These are phyloP conservation scores for Aethes cnicana DNA, from an alignment of 2,888 invertebrate species.

Conservation along the genomic window DNA sequence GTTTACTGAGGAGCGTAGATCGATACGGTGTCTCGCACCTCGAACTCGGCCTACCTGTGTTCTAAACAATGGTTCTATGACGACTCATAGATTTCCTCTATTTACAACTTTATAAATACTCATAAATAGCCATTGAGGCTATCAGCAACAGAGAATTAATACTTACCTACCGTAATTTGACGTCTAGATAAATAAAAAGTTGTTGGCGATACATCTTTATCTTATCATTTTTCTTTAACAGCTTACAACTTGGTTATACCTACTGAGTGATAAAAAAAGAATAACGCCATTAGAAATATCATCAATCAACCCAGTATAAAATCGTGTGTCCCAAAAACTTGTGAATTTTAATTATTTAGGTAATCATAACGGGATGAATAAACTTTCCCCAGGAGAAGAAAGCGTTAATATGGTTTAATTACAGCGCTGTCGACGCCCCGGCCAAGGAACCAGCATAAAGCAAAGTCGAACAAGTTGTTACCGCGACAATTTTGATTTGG, in stretches of 20 bases:
- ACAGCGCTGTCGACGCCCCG: slow-evolving; percentile 1
- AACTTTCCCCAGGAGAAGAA: slow-evolving; percentile 9
- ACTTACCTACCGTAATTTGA: not conserved
- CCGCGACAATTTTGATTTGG: slow-evolving; percentile 53
- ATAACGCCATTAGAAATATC: too few species aligned
- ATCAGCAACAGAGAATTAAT: too few species aligned
- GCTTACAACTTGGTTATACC: too few species aligned
- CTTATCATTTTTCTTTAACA: too few species aligned
- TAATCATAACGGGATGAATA: slow-evolving; percentile 10
- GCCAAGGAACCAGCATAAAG: slow-evolving; percentile 19
- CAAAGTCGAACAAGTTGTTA: slow-evolving; percentile 24
- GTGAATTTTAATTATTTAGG: slow-evolving; percentile 10
- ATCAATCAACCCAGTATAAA: too few species aligned
- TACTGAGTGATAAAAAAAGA: too few species aligned
- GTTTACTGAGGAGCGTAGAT: not conserved
- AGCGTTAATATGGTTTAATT: slow-evolving; percentile 29
- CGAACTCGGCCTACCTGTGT: not conserved
- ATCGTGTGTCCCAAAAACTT: slow-evolving; percentile 4
- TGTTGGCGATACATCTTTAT: too few species aligned
- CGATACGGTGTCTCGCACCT: not conserved
- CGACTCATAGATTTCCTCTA: not conserved
- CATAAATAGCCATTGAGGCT: too few species aligned
- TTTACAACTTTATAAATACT: not conserved
- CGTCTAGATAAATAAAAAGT: too few species aligned
- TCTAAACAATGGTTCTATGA: slow-evolving; percentile 6